Percentiles rank a stretch among this genome's conserved stretches.
These are phyloP conservation scores for Oedothorax gibbosus DNA, from an alignment of 1,140 invertebrate genomes.

Conservation along the genomic window DNA sequence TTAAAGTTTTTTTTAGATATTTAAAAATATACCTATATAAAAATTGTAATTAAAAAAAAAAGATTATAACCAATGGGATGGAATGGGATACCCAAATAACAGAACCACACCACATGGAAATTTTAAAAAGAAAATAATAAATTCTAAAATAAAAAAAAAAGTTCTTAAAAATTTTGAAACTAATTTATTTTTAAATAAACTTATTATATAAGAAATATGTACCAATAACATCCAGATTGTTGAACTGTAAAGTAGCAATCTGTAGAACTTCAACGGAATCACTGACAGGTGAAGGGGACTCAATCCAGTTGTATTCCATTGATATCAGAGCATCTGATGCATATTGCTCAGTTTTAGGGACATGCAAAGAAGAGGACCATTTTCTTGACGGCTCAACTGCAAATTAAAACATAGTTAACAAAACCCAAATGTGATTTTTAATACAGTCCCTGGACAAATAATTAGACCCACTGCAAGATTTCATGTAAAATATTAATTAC, in stretches of 20 bases:
- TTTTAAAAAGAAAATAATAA: too few relatives aligned
- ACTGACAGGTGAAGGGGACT: constrained; percentile 65
- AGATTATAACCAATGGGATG: too few relatives aligned
- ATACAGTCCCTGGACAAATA: too few relatives aligned
- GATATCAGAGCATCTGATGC: constrained; percentile 74
- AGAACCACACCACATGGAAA: too few relatives aligned
- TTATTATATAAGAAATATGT: background rate
- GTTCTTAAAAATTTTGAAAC: background rate
- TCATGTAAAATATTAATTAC: too few relatives aligned
- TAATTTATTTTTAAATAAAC: too few relatives aligned
- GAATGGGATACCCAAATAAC: too few relatives aligned
- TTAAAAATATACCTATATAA: too few relatives aligned
- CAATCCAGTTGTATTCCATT: constrained; percentile 46
- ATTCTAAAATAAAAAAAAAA: background rate
- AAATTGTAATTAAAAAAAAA: too few relatives aligned
- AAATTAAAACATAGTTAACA: background rate
- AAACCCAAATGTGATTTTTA: background rate
- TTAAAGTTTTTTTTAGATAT: too few relatives aligned
- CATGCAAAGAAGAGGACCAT: constrained; percentile 46
- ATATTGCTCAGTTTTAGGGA: constrained; percentile 67
- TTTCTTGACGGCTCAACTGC: constrained; percentile 17
- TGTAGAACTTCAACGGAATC: constrained; percentile 75
- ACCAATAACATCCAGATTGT: constrained; percentile 90
- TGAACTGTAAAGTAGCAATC: constrained; percentile 89
- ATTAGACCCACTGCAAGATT: too few relatives aligned